Percentiles rank a stretch among this genome's conserved stretches.
Evolutionary conservation across 53 echinoderm and acorn worm species (phyloP).

Genomic region (Pentamera pediparva): DNA sequence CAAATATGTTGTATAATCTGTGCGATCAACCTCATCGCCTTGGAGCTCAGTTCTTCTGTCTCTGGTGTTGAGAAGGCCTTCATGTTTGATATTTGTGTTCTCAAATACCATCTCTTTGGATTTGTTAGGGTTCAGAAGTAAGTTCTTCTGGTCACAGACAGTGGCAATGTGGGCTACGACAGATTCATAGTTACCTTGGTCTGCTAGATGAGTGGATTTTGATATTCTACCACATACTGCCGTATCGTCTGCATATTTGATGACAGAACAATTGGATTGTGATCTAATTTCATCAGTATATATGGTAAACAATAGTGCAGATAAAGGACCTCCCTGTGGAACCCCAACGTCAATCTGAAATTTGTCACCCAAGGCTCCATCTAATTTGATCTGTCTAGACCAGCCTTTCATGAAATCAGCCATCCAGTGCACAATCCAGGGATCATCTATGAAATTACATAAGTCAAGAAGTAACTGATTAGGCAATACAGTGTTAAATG

Average conservation of each 20-base stretch:
- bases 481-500: too few species aligned
- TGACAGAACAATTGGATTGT: neutral
- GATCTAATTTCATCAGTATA: neutral
- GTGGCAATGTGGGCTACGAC: neutral
- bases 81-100: neutral
- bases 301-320: neutral
- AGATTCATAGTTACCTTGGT: neutral
- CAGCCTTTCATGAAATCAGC: too few species aligned
- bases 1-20: neutral
- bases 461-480: too few species aligned
- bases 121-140: neutral
- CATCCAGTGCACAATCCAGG: too few species aligned
- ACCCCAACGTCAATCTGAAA: too few species aligned
- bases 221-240: neutral
- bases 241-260: neutral
- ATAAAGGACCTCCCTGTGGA: neutral
- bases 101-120: neutral
- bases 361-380: too few species aligned
- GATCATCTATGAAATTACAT: too few species aligned
- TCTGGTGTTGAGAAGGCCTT: neutral
- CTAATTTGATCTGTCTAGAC: too few species aligned
- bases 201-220: neutral
- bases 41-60: neutral
- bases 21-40: neutral
- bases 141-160: neutral